phyloP scores from a whole-genome alignment of 2,888 invertebrate genomes.

The Malachius bipustulatus region DNA sequence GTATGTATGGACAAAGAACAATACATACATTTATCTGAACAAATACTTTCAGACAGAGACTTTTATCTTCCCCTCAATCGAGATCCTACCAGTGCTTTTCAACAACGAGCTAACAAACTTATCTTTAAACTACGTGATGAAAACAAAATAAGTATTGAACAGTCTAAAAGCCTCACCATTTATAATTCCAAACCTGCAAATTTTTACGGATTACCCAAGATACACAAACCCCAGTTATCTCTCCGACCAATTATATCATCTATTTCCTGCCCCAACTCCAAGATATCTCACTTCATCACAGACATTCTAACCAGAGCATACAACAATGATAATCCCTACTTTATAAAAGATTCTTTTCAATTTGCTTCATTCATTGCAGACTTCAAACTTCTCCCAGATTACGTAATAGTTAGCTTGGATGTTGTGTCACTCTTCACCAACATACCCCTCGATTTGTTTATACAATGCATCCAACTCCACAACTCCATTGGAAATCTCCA shows the following conservation, averaged over 20 bases:
- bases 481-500: too few species aligned
- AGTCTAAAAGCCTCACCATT: not conserved
- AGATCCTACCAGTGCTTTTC: not conserved
- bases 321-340: not conserved
- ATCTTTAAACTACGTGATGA: slow-evolving; percentile 1
- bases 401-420: slow-evolving; percentile 3
- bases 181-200: too few species aligned
- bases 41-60: not conserved
- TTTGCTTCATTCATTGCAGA: not conserved
- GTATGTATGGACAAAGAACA: too few species aligned
- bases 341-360: not conserved
- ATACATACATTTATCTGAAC: not conserved
- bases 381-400: not conserved
- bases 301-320: not conserved
- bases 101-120: slow-evolving; percentile 1
- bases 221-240: too few species aligned
- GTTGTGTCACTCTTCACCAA: slow-evolving; percentile 7
- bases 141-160: not conserved
- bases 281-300: slow-evolving; percentile 3
- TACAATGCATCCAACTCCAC: too few species aligned
- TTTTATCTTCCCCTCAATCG: not conserved
- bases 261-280: not conserved
- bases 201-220: too few species aligned
- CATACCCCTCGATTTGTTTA: not conserved
- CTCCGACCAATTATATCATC: too few species aligned